These are phyloP conservation scores for Palythoa caribaeorum DNA, from an alignment of 92 coral and sea anemone genomes.

Conservation along the genomic window DNA sequence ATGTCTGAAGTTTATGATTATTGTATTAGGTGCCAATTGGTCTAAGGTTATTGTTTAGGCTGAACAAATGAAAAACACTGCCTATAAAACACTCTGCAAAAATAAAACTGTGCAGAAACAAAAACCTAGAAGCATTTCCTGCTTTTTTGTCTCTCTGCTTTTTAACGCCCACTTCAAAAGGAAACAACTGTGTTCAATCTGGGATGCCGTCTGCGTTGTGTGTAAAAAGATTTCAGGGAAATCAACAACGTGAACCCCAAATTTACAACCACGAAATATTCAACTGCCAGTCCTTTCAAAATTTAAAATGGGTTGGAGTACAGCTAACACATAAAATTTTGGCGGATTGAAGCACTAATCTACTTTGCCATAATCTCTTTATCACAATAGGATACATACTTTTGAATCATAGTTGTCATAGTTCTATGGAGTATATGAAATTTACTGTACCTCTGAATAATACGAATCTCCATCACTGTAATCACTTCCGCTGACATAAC, in stretches of 20 bases:
- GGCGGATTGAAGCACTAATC: not conserved
- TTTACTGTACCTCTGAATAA: conserved; percentile 78
- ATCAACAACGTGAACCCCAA: not conserved
- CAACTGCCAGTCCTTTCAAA: not conserved
- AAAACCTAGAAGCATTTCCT: not conserved
- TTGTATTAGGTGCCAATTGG: not conserved
- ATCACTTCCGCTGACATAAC: conserved; percentile 91
- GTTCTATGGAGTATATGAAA: not conserved
- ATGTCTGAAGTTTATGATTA: not conserved
- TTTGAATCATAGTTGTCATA: not conserved
- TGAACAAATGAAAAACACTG: not conserved
- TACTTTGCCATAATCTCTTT: not conserved
- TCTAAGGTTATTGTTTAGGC: no score
- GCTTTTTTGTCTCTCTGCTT: not conserved
- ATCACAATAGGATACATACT: not conserved
- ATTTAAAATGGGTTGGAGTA: not conserved
- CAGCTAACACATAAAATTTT: not conserved
- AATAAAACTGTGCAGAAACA: not conserved
- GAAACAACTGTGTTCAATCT: not conserved
- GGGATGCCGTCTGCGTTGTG: not conserved
- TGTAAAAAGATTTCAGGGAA: not conserved
- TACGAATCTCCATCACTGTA: conserved; percentile 94
- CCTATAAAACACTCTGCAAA: not conserved
- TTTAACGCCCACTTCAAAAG: not conserved
- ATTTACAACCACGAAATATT: not conserved